Conservation (phyloP, 37 sponge, comb jelly and placozoan species). For the Geodia barretti region DNA sequence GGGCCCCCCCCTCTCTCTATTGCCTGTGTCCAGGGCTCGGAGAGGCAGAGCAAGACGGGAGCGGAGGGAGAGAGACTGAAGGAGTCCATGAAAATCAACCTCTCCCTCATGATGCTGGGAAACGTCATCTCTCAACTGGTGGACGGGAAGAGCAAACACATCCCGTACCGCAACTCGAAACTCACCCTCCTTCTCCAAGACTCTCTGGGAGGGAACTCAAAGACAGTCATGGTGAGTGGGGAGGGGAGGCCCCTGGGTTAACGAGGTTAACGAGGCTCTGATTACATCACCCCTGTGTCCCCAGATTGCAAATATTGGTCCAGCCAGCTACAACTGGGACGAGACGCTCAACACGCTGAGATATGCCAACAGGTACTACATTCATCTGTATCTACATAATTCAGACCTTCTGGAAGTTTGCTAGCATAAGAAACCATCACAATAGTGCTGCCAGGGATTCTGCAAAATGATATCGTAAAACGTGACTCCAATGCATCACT, state of each 20-base stretch:
- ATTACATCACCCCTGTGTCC: too few relatives aligned
- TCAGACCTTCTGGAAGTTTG: too few relatives aligned
- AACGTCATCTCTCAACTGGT: conserved; percentile 98
- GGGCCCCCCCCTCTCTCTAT: background rate
- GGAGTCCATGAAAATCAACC: conserved; percentile 95
- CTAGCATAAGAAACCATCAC: too few relatives aligned
- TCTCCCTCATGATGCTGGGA: conserved; percentile 91
- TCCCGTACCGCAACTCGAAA: conserved; percentile 96
- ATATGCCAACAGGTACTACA: conserved; percentile 14
- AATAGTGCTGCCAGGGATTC: too few relatives aligned
- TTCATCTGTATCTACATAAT: conserved; percentile 79
- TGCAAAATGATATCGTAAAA: too few relatives aligned
- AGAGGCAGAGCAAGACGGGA: conserved; percentile 88
- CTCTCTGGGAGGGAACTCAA: conserved; percentile 98
- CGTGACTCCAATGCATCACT: too few relatives aligned
- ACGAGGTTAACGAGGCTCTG: too few relatives aligned
- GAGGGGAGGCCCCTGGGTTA: too few relatives aligned
- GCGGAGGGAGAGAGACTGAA: conserved; percentile 80
- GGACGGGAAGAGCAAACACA: conserved; percentile 88
- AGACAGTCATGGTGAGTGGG: conserved; percentile 92
- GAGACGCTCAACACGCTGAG: conserved; percentile 95
- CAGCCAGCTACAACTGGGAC: conserved; percentile 93
- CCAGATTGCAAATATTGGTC: conserved; percentile 96
- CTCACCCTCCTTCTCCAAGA: conserved; percentile 97
- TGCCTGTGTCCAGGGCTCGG: conserved; percentile 77